Base-by-base conservation (phyloP, 2,888 invertebrate genomes). In the Athalia circularis region DNA sequence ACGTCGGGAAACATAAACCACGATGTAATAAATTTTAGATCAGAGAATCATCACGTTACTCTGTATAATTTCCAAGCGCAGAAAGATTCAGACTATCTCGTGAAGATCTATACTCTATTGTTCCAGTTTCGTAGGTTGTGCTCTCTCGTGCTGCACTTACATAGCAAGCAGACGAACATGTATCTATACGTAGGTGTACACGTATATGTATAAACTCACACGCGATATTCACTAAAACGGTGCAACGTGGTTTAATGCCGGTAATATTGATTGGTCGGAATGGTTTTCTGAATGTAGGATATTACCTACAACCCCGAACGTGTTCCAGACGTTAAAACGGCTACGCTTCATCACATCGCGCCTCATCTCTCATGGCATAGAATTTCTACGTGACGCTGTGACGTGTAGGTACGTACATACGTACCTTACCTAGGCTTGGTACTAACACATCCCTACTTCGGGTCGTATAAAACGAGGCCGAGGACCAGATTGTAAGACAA, bases 251-350 rank as follows among this genome's bases (percentile, higher is more conserved):
- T 77, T 77, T 70, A 61, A 62, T 61, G 70, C 47, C 47, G 59
- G 15, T 77, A 70, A 59, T 61, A 62, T 67, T 70, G 77, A 77
- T 77, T 70, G 70, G 77, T 9, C 48, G 61, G 50, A 67, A 68
- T 13, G 50, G 59, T 68, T 43, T 43, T 61, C n/a, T 9, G 61
- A 77, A 54, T 45, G 57, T 57, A 7, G 70, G 70, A 72, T 59
- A 72, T 72, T 59, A 59, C 70, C 59, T 8, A 47, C 45, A 72
- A n/a, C 47, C 57, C 59, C 59, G 57, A 72, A 72, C 70, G 59
- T 72, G 59, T 72, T 59, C 59, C 70, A 47, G 70, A 59, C 59
- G 57, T 72, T 47, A 57, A 72, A 72, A 47, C 70, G 70, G 43
- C 57, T 47, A 59, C 57, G 47, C 13, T 72, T 59, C 57, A 59